Evolutionary conservation across 2,113 vertebrate genomes (phyloP).

Genomic region (Morone saxatilis): DNA sequence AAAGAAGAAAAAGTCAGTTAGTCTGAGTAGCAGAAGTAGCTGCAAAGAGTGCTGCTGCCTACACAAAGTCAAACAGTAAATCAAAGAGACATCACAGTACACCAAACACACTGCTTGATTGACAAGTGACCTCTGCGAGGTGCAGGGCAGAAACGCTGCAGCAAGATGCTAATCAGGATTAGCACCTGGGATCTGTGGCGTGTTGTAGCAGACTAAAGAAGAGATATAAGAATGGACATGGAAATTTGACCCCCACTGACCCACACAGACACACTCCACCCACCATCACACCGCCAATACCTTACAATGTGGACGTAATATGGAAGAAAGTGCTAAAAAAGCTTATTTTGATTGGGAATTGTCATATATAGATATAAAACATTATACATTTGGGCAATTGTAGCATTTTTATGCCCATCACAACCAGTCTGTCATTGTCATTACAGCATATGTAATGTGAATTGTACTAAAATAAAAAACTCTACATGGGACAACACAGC

Average conservation of each 20-base stretch:
- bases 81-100: conserved; percentile 43
- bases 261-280: not conserved
- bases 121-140: conserved; percentile 66
- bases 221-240: conserved; percentile 37
- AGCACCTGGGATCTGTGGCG: conserved; percentile 46
- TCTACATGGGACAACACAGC: too few species aligned
- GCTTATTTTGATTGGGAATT: not conserved
- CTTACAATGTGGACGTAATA: not conserved
- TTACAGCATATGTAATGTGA: not conserved
- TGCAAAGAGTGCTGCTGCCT: not conserved
- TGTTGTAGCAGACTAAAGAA: not conserved
- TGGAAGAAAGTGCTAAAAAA: not conserved
- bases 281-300: not conserved
- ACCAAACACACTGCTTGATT: conserved; percentile 43
- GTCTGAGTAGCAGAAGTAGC: not conserved
- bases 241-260: conserved; percentile 20
- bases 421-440: not conserved
- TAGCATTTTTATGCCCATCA: not conserved
- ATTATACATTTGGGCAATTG: not conserved
- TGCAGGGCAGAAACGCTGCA: conserved; percentile 28
- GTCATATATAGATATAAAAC: not conserved
- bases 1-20: not conserved
- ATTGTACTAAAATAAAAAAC: not conserved
- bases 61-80: conserved; percentile 39
- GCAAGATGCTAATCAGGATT: conserved; percentile 68